phyloP scores from a whole-genome alignment of 2,797 vertebrate species.

The Eulemur albifrons region DNA sequence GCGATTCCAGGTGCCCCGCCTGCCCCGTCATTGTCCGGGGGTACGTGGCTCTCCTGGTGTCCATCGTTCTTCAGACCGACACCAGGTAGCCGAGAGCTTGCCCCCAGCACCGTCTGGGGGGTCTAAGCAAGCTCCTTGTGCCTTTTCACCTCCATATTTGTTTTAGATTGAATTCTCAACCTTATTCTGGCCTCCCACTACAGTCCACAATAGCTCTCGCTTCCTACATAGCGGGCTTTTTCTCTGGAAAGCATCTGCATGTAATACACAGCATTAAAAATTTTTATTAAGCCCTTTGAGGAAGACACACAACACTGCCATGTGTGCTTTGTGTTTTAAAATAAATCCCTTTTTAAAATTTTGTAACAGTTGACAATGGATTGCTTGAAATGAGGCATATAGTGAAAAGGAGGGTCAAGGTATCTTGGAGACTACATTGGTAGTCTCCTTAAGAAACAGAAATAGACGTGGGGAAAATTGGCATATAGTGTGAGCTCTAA shows the following conservation, averaged over 20 bases:
- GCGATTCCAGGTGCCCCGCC: background rate
- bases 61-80: background rate
- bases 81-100: background rate
- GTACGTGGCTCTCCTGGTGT: background rate
- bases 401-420: conserved; percentile 4
- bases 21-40: background rate
- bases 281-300: background rate
- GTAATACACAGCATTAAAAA: background rate
- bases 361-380: background rate
- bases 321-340: background rate
- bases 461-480: background rate
- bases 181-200: background rate
- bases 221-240: background rate
- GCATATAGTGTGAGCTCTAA: background rate
- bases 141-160: conserved; percentile 67
- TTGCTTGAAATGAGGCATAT: background rate
- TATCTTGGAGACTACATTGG: background rate
- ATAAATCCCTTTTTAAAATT: background rate
- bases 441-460: background rate
- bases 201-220: background rate
- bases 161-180: conserved; percentile 17
- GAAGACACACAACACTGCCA: background rate
- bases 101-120: background rate
- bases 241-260: conserved; percentile 65
- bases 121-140: background rate